Base-by-base conservation (phyloP, 1,140 invertebrate species). In the Wiebesia pumilae region DNA sequence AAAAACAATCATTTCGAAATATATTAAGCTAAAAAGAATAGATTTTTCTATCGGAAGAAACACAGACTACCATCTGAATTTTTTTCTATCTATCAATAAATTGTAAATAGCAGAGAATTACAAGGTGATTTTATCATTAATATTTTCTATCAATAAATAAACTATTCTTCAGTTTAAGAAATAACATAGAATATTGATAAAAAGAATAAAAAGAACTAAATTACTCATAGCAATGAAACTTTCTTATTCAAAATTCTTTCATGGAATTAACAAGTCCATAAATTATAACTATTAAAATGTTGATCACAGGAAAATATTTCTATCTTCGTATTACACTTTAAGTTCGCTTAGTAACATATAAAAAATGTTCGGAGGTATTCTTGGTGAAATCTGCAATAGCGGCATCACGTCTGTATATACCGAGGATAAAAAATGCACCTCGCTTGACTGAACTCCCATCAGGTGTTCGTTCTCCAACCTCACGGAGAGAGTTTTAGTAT, bases 351-450 rank as follows among this genome's bases (percentile, higher is more conserved):
- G 4, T 38, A 69, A 51, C 43, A 30, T 3, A 69, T 27, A 73
- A 73, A 83, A 73, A 81, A 83, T n/a, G 38, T 33, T 0, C 21
- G 33, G 43, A 38, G 51, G 47, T 58, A 30, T 58, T 54, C 77
- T 27, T 69, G 47, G 47, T 43, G 38, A 79, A 84, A 84, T 84
- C 75, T 65, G 79, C 79, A 84, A 84, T 79, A 84, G 54, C 82
- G 24, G 58, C 58, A 10, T 12, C 35, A 21, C 27, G 10, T 51
- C 62, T 69, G n/a, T 43, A 27, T 69, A 82, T 27, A 82, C 19
- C 65, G 43, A 67, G n/a, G 27, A 33, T 24, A 80, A 80, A 85
- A 85, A 85, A 78, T 85, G 77, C 58, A 80, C 19, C 35, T 69
- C 58, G 16, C 6, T 43, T 81, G 51, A 54, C 51, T 81, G 19